A percentile compares a stretch with the other conserved stretches of the same genome.
Evolutionary conservation across 2,113 vertebrate species (phyloP).

Genomic region (Spermophilus dauricus): DNA sequence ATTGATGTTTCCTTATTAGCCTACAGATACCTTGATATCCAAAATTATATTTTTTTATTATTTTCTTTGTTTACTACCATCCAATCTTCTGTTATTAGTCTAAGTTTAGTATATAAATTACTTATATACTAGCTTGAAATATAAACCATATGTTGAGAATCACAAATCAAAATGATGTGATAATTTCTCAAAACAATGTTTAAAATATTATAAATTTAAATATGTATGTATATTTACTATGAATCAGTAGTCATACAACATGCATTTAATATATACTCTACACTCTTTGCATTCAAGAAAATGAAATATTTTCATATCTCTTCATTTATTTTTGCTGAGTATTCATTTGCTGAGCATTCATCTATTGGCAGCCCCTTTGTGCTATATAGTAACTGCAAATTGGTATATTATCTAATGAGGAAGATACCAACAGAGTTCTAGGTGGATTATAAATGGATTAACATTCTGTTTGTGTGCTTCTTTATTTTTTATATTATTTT

Average conservation of each 20-base stretch:
- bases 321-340: not conserved
- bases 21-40: not conserved
- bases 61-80: not conserved
- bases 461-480: not conserved
- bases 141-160: not conserved
- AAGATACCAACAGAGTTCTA: not conserved
- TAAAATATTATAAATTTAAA: conserved; percentile 22
- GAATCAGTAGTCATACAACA: not conserved
- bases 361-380: not conserved
- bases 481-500: not conserved
- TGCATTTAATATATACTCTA: not conserved
- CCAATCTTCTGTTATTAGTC: not conserved
- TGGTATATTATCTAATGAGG: not conserved
- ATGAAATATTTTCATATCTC: not conserved
- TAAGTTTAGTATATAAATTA: not conserved
- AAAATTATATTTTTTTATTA: not conserved
- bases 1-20: not conserved
- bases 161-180: conserved; percentile 9
- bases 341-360: not conserved
- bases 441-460: not conserved
- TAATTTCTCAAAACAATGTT: not conserved
- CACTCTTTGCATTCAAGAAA: not conserved
- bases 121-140: not conserved
- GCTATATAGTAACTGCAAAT: not conserved
- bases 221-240: not conserved